phyloP scores from a whole-genome alignment of 2,113 vertebrate species.

The Opisthocomus hoazin region DNA sequence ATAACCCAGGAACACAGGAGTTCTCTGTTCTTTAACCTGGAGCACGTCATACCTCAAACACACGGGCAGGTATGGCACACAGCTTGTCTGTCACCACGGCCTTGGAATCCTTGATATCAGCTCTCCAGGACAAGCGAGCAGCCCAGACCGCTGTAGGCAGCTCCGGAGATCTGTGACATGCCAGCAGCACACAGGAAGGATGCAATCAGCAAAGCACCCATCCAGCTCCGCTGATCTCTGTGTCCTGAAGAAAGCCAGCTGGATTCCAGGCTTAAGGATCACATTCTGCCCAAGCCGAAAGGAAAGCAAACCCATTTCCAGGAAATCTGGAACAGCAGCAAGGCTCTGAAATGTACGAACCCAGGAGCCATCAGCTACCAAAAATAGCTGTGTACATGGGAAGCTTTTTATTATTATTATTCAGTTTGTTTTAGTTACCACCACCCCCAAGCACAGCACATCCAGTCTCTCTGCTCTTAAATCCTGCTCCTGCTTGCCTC shows the following conservation, averaged over 20 bases:
- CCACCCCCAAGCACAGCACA: background rate
- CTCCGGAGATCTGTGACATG: background rate
- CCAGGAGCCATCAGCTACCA: background rate
- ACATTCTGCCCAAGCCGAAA: background rate
- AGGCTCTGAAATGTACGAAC: background rate
- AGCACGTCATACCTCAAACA: background rate
- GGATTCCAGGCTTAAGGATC: background rate
- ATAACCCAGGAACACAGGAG: accelerated
- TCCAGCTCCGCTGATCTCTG: background rate
- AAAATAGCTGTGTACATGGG: background rate
- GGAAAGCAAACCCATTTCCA: background rate
- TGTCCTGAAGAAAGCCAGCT: background rate
- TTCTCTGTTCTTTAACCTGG: background rate
- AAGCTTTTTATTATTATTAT: background rate
- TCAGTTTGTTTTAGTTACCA: background rate
- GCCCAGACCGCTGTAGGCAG: accelerated
- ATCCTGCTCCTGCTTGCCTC: background rate
- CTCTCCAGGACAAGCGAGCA: background rate
- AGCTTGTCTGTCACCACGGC: background rate
- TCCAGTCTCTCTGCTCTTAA: background rate
- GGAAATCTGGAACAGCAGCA: background rate
- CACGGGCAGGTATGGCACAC: background rate
- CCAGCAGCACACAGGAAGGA: background rate
- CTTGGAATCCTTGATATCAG: background rate
- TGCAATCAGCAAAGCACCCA: accelerated